These are phyloP conservation scores for Polietes domitor DNA, from an alignment of 2,888 invertebrate species.

Conservation along the genomic window DNA sequence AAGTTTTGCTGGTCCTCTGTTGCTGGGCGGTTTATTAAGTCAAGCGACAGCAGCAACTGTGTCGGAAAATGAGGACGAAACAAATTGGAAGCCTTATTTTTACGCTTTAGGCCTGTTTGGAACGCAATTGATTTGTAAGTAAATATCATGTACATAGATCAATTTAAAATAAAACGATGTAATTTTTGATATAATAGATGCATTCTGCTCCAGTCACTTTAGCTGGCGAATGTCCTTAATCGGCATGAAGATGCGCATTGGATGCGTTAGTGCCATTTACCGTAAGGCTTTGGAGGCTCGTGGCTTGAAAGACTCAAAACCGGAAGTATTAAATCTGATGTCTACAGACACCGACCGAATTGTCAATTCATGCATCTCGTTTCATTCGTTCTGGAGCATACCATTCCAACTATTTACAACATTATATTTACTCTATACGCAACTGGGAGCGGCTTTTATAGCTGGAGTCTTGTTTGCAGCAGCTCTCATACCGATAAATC, in stretches of 20 bases:
- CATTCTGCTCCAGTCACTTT: constrained; percentile 93
- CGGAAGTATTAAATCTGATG: constrained; percentile 97
- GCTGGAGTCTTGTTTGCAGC: constrained; percentile 94
- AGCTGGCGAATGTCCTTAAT: constrained; percentile 92
- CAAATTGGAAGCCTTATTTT: constrained; percentile 84
- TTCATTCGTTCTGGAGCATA: constrained; percentile 98
- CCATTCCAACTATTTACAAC: constrained; percentile 86
- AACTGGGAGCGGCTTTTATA: constrained; percentile 95
- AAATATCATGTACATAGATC: not conserved
- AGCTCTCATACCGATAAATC: constrained; percentile 95
- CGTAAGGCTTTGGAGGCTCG: constrained; percentile 82
- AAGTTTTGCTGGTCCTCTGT: constrained; percentile 93
- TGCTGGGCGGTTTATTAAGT: constrained; percentile 90
- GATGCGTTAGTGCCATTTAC: constrained; percentile 91
- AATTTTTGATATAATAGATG: constrained; percentile 81
- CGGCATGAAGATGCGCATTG: constrained; percentile 92
- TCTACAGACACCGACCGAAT: constrained; percentile 97
- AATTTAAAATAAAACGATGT: not conserved
- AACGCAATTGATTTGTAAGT: constrained; percentile 86
- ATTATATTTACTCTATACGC: constrained; percentile 90
- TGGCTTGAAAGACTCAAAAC: constrained; percentile 83
- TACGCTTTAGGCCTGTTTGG: constrained; percentile 86
- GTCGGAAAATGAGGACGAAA: constrained; percentile 85
- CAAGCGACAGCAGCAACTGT: constrained; percentile 59
- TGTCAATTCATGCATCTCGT: constrained; percentile 96